Percentiles rank a stretch among this genome's conserved stretches.
Conservation (phyloP, 2,113 vertebrate genomes). For the Thomomys bottae region DNA sequence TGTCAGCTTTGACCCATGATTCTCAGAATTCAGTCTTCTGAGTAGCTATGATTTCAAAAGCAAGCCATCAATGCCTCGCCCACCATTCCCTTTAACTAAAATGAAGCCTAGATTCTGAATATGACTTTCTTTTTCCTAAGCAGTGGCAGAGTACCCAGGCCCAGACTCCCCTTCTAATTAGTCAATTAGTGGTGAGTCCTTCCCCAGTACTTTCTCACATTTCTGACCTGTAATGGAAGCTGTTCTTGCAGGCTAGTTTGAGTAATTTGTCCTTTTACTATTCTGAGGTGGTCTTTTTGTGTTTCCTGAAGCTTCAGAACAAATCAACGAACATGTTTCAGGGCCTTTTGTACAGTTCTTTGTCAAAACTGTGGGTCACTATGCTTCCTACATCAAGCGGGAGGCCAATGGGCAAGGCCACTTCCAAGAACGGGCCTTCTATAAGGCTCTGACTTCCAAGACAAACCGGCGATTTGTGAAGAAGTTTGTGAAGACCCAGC, state of each 20-base stretch:
- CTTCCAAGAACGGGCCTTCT: constrained; percentile 93
- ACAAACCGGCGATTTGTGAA: constrained; percentile 90
- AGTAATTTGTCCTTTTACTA: neutral
- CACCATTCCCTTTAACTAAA: neutral
- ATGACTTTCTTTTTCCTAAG: neutral
- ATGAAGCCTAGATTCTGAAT: constrained; percentile 4
- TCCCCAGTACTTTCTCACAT: neutral
- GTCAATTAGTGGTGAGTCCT: neutral
- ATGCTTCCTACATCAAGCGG: constrained; percentile 86
- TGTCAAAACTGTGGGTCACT: constrained; percentile 92
- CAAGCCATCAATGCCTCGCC: too few relatives aligned
- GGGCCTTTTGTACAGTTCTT: constrained; percentile 94
- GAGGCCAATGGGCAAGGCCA: constrained; percentile 52
- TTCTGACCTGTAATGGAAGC: neutral
- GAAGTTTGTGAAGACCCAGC: constrained; percentile 94
- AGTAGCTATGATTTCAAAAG: too few relatives aligned
- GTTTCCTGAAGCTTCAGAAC: constrained; percentile 86
- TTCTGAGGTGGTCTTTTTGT: neutral
- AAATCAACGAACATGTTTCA: constrained; percentile 91
- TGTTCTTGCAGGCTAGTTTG: neutral
- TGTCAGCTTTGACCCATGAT: too few relatives aligned
- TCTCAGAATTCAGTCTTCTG: too few relatives aligned
- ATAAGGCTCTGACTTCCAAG: constrained; percentile 90
- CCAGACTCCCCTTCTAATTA: neutral
- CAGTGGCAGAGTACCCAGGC: neutral